Percentiles rank a stretch among this genome's conserved stretches.
Evolutionary conservation across 2,888 invertebrate species (phyloP).

Genomic region (Rotaria socialis): DNA sequence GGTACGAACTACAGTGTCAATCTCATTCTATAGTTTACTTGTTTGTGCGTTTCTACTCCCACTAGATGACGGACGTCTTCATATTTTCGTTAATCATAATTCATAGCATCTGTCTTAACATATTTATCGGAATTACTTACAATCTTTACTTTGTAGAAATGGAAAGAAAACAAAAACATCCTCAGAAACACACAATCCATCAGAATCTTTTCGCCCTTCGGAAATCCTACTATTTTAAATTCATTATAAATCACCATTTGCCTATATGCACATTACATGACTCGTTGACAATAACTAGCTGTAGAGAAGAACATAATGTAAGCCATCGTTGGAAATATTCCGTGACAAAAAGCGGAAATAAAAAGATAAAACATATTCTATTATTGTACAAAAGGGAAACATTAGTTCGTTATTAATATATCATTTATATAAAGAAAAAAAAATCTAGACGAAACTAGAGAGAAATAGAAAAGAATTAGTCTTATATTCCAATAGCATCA

Average conservation of each 20-base stretch:
- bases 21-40: background rate
- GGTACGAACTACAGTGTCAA: background rate
- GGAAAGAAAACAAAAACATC: background rate
- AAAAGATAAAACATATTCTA: background rate
- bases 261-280: background rate
- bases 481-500: background rate
- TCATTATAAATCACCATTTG: background rate
- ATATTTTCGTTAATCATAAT: background rate
- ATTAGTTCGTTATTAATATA: background rate
- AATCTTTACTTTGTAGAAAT: background rate
- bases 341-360: background rate
- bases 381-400: background rate
- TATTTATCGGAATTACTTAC: background rate
- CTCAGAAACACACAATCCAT: background rate
- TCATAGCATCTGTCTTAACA: background rate
- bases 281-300: background rate
- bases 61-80: background rate
- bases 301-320: background rate
- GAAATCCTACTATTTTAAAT: background rate
- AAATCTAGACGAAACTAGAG: background rate
- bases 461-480: background rate
- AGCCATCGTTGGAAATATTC: background rate
- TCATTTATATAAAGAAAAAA: background rate
- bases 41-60: background rate
- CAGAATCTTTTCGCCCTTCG: background rate